These are phyloP conservation scores for Tyto alba DNA, from an alignment of 2,113 vertebrate genomes.

Conservation along the genomic window DNA sequence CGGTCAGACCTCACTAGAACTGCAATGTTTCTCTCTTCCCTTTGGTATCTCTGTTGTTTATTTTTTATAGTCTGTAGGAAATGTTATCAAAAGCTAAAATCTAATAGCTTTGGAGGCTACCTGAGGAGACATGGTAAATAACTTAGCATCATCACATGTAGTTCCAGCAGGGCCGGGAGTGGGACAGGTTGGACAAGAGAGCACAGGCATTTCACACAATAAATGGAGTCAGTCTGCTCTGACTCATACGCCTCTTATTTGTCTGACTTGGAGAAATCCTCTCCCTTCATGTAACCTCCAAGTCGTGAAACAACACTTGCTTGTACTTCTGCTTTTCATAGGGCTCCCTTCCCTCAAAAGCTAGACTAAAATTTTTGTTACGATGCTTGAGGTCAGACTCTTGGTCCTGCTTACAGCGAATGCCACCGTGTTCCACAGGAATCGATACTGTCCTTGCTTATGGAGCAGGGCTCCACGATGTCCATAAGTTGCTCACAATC, in stretches of 20 bases:
- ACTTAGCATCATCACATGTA: not conserved
- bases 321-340: not conserved
- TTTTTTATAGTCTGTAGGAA: not conserved
- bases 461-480: fast-evolving
- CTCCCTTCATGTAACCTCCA: not conserved
- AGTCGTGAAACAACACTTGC: not conserved
- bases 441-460: not conserved
- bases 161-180: not conserved
- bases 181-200: conserved; percentile 16
- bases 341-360: not conserved
- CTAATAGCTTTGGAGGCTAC: not conserved
- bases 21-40: not conserved
- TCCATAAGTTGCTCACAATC: fast-evolving
- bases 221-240: not conserved
- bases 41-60: not conserved
- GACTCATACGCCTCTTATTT: not conserved
- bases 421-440: not conserved
- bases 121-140: not conserved
- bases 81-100: conserved; percentile 8
- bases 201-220: not conserved
- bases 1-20: not conserved
- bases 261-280: not conserved
- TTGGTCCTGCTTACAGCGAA: not conserved
- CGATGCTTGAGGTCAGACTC: not conserved
- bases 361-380: not conserved